Evolutionary conservation across 64 coral and sea anemone genomes (phyloP).

Genomic region (Catalaphyllia jardinei): DNA sequence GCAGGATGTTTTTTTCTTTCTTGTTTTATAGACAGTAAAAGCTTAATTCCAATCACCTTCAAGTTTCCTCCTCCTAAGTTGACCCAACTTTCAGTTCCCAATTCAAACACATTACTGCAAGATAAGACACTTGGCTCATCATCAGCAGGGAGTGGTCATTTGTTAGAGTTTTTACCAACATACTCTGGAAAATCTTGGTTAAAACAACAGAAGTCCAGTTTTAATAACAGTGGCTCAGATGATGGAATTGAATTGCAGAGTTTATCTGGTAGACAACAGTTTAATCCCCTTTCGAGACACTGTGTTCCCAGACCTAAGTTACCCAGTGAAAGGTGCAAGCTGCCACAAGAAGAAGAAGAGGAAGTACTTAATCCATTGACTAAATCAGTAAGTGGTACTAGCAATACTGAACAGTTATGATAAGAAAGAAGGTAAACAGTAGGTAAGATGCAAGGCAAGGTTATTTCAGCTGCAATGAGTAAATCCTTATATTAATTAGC

Average conservation of each 20-base stretch:
- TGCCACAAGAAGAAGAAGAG: neutral
- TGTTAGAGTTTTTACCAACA: slow-evolving; percentile 25
- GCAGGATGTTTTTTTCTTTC: neutral
- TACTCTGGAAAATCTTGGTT: slow-evolving; percentile 37
- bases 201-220: neutral
- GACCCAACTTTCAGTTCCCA: neutral
- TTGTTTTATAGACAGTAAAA: slow-evolving; percentile 5
- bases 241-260: neutral
- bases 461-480: no score
- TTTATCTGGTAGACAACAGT: neutral
- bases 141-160: neutral
- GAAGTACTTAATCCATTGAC: neutral
- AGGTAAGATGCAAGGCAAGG: no score
- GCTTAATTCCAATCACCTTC: neutral
- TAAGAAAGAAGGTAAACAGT: no score
- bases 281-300: neutral
- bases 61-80: slow-evolving; percentile 49
- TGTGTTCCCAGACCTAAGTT: neutral
- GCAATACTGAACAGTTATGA: no score
- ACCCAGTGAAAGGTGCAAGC: neutral
- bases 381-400: slow-evolving; percentile 20
- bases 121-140: neutral
- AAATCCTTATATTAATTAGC: no score
- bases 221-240: neutral
- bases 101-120: neutral